phyloP scores from a whole-genome alignment of 2,888 invertebrate species.

The Lamellibrachia satsuma region DNA sequence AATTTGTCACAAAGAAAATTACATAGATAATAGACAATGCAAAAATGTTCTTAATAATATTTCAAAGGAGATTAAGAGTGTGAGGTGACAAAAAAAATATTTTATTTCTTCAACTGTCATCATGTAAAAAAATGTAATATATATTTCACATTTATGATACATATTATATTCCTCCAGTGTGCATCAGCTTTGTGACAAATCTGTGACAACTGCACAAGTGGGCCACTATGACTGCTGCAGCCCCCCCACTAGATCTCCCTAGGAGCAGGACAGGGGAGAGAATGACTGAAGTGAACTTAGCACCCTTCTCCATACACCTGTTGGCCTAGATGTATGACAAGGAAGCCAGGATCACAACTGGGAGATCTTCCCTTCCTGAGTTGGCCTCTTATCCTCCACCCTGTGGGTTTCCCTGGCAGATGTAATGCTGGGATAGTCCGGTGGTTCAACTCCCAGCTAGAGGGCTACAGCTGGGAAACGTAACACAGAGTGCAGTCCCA shows the following conservation, averaged over 20 bases:
- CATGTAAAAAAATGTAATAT: too few species aligned
- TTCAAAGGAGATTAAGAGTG: not conserved
- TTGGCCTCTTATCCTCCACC: not conserved
- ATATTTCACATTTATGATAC: too few species aligned
- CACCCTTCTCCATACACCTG: not conserved
- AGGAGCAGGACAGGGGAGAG: not conserved
- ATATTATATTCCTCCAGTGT: too few species aligned
- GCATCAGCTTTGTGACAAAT: too few species aligned
- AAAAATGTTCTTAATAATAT: not conserved
- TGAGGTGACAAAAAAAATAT: rapidly evolving
- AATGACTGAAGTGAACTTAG: not conserved
- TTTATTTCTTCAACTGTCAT: too few species aligned
- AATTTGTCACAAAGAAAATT: not conserved
- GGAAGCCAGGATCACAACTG: not conserved
- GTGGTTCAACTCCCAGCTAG: not conserved
- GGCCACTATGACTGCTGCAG: too few species aligned
- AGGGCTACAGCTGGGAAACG: not conserved
- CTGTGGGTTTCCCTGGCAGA: not conserved
- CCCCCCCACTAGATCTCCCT: not conserved
- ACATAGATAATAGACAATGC: not conserved
- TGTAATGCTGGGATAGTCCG: not conserved
- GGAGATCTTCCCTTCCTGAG: not conserved
- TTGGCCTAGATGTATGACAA: not conserved
- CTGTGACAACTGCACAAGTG: too few species aligned
- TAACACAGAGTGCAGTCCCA: not conserved